Base-by-base conservation (phyloP, 2,888 invertebrate species). In the Chouioia cunea region DNA sequence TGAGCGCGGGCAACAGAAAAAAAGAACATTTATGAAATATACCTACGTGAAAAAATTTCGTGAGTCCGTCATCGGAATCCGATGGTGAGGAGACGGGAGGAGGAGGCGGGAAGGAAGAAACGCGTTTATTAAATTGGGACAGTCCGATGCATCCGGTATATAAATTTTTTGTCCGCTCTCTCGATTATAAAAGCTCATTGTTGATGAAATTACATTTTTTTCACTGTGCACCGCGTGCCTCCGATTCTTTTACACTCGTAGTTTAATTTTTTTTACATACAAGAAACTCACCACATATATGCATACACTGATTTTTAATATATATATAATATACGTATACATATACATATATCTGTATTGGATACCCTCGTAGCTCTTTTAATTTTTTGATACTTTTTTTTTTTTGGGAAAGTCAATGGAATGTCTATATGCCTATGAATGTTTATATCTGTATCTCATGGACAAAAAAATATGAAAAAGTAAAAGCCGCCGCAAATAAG, bases 341-440 rank as follows among this genome's bases (percentile, higher is more conserved):
- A 48, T 48, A 48, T 50, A 83, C 84, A 83, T 83, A 82, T 46
- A 82, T 79, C 54, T 77, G 78, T 76, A 76, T 79, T 84, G 81
- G 83, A 78, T 84, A 83, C 36, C 36, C 36, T 36, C 6, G 36
- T 36, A 36, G 36, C 36, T 36, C 6, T 10, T 36, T 36, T 36
- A 10, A 10, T 36, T 36, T 10, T 36, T 36, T 6, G 4, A 36
- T 36, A 10, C 1, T 36, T 36, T 36, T 36, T 3, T 36, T 36
- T 36, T 36, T 36, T 36, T 36, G 36, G 36, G 36, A 36, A 36
- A 36, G 36, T 36, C 36, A 36, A 36, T 36, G 36, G 36, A 36
- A 36, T 36, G 36, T 36, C 36, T 36, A 36, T 82, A 80, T 81
- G 79, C 80, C 64, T 80, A 76, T 82, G 78, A 80, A 81, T 83